Conservation (phyloP, 2,113 vertebrate genomes). For the Athene noctua region DNA sequence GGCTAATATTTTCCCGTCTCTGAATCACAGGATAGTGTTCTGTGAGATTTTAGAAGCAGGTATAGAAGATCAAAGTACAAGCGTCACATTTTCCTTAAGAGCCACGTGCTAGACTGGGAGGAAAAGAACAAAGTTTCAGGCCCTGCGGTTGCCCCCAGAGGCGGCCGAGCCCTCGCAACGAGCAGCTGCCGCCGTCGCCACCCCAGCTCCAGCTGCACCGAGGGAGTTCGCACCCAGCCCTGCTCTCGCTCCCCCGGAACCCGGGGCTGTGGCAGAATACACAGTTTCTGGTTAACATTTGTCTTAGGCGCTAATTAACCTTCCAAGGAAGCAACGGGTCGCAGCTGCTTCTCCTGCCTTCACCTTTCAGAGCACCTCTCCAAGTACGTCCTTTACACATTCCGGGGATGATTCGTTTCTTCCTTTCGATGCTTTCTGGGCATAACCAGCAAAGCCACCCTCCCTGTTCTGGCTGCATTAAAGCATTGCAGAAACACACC, state of each 20-base stretch:
- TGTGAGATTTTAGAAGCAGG: not conserved
- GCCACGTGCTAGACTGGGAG: not conserved
- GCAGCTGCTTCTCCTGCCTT: not conserved
- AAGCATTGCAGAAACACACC: not conserved
- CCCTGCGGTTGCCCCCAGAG: not conserved
- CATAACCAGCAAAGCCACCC: not conserved
- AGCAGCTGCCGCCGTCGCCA: not conserved
- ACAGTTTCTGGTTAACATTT: not conserved
- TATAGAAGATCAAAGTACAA: not conserved
- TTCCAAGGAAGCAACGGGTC: not conserved
- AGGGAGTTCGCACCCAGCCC: not conserved
- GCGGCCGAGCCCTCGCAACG: too few relatives aligned
- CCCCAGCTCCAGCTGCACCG: not conserved
- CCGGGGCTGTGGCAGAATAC: not conserved
- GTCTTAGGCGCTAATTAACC: constrained; percentile 14
- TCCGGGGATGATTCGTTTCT: not conserved
- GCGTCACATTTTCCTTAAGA: not conserved
- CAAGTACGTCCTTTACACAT: constrained; percentile 34
- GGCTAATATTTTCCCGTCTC: not conserved
- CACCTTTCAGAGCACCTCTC: constrained; percentile 30
- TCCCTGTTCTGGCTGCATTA: not conserved
- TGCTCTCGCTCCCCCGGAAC: not conserved
- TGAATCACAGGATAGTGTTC: not conserved
- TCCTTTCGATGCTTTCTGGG: constrained; percentile 19
- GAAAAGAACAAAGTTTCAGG: not conserved